These are phyloP conservation scores for Tromatobia lineatoria DNA, from an alignment of 2,888 invertebrate genomes.

Conservation along the genomic window DNA sequence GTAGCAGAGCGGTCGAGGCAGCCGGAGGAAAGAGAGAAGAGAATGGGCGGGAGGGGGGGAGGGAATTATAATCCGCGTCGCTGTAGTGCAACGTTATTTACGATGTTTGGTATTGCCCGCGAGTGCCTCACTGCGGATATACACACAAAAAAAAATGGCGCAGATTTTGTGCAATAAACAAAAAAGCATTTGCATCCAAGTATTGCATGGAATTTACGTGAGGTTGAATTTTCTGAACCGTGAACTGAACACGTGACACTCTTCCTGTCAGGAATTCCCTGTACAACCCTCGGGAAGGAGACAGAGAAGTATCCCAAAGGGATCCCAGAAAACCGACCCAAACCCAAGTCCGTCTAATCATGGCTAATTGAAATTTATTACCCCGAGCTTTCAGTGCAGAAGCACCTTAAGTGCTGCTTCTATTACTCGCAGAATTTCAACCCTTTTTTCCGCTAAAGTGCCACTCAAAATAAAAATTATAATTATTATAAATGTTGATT, in stretches of 20 bases:
- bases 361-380: conserved; percentile 81
- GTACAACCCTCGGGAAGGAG: neutral
- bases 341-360: conserved; percentile 71
- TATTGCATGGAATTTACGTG: neutral
- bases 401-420: conserved; percentile 5
- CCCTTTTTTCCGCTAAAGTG: neutral
- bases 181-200: conserved; percentile 13
- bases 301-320: neutral
- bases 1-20: conserved; percentile 66
- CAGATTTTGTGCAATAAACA: conserved; percentile 22
- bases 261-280: neutral
- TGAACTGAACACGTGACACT: neutral
- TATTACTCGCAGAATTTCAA: neutral
- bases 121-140: conserved; percentile 20
- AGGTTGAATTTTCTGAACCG: neutral
- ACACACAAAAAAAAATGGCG: conserved; percentile 1
- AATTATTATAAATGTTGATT: neutral
- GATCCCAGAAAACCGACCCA: conserved; percentile 43
- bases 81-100: conserved; percentile 52
- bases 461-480: neutral
- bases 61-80: conserved; percentile 61
- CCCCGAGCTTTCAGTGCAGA: conserved; percentile 32
- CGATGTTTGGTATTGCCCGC: conserved; percentile 48
- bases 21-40: conserved; percentile 32
- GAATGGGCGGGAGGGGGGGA: conserved; percentile 7